Percentiles rank a stretch among this genome's conserved stretches.
phyloP scores from a whole-genome alignment of 2,113 vertebrate species.

The Syngnathus typhle region DNA sequence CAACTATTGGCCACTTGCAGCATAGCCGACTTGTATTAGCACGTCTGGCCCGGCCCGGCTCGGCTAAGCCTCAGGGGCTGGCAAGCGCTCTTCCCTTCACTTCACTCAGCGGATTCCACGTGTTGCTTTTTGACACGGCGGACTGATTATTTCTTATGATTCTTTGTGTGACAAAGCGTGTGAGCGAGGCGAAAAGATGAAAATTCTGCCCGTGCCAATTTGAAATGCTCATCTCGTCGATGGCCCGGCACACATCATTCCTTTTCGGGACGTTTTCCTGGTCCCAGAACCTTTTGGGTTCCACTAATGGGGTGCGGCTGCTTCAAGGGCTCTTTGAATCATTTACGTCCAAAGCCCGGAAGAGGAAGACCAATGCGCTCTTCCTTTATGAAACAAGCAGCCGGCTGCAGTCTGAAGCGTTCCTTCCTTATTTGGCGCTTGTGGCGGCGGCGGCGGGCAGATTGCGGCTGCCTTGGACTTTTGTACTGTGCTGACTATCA shows the following conservation, averaged over 20 bases:
- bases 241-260: too few species aligned
- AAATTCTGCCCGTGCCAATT: too few species aligned
- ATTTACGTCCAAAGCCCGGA: neutral
- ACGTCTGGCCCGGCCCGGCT: neutral
- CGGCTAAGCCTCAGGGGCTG: conserved; percentile 7
- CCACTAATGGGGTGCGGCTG: neutral
- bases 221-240: too few species aligned
- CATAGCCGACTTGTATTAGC: conserved; percentile 47
- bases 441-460: neutral
- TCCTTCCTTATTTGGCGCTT: neutral
- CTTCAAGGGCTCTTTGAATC: neutral
- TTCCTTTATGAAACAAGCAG: conserved; percentile 26
- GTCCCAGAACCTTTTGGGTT: too few species aligned
- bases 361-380: conserved; percentile 22
- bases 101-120: too few species aligned
- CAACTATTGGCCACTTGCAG: conserved; percentile 42
- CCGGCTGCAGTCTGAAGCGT: neutral
- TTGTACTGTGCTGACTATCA: conserved; percentile 40
- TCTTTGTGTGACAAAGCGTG: too few species aligned
- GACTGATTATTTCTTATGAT: too few species aligned
- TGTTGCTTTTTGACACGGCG: too few species aligned
- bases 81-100: neutral
- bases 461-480: conserved; percentile 46
- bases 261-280: too few species aligned
- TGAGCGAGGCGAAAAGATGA: too few species aligned